phyloP scores from a whole-genome alignment of 2,797 vertebrate species.

The Hydrophis major region DNA sequence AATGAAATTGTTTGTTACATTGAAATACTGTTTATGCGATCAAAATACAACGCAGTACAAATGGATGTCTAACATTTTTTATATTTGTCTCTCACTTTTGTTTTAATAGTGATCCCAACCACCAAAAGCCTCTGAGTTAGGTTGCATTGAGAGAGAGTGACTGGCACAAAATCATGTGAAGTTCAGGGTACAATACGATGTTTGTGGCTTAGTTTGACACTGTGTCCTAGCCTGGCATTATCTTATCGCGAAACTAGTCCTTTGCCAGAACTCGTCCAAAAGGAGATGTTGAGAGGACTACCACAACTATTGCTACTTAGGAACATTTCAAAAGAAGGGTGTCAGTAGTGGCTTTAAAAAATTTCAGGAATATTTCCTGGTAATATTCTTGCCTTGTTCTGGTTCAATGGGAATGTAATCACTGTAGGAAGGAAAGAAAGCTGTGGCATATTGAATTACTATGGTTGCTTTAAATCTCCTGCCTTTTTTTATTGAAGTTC shows the following conservation, averaged over 20 bases:
- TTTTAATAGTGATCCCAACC: not conserved
- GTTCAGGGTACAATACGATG: not conserved
- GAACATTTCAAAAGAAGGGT: not conserved
- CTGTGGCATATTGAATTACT: rapidly evolving
- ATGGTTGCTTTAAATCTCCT: not conserved
- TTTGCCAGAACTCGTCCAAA: not conserved
- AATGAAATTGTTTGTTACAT: not conserved
- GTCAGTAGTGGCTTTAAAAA: not conserved
- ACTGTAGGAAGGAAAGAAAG: conserved; percentile 34
- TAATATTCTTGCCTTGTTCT: conserved; percentile 32
- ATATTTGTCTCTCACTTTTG: not conserved
- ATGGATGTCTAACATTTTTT: not conserved
- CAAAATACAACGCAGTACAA: not conserved
- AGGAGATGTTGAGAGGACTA: not conserved
- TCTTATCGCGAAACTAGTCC: not conserved
- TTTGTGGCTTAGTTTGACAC: not conserved
- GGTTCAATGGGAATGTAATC: conserved; percentile 30
- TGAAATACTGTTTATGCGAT: not conserved
- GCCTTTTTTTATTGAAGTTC: not conserved
- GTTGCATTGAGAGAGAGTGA: not conserved
- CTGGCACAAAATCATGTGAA: not conserved
- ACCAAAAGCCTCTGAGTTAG: not conserved
- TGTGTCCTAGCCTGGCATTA: not conserved
- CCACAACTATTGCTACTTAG: not conserved
- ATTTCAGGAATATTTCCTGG: not conserved